Base-by-base conservation (phyloP, 2,888 invertebrate species). In the Philereme transversata region DNA sequence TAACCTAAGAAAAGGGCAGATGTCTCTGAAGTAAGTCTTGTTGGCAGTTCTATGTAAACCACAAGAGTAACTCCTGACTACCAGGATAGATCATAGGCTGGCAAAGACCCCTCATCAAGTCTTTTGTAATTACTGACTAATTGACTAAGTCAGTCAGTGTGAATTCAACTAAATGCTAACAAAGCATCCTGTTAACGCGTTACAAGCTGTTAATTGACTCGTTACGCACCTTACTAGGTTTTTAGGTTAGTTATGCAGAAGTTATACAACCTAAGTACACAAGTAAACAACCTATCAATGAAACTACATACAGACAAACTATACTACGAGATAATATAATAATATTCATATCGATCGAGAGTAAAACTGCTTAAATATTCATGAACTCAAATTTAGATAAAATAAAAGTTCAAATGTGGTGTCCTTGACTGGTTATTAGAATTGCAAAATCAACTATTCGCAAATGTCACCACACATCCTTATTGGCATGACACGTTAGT, bases 341-440 rank as follows among this genome's bases (percentile, higher is more conserved):
- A 7, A 40, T 22, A 40, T 40, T 40, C 40, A 50, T 8, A 50
- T 4, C 4, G 11, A 35, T 22, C 22, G 33, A 47, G 4, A 50
- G 50, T 40, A 50, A 51, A 11, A 46, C 33, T 22, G 4, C 33
- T 49, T 45, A 51, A 64, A 71, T 70, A 68, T 55, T 68, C 68
- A 73, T 67, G 6, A 51, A 43, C 45, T 49, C 34, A 50, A 62
- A 59, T 59, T 60, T 57, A 57, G 43, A 62, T 53, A 41, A 67
- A 58, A 64, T 49, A 65, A 65, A 69, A 64, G 51, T 53, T 52
- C 52, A 69, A 65, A 69, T 64, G 33, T 55, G 38, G 22, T 64
- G 72, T 60, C 84, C 83, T 84, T 84, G 82, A 79, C 77, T 75
- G 49, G 51, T 58, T 22, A 79, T 79, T 79, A 73, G 69, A 75